Evolutionary conservation across 1,140 invertebrate genomes (phyloP).

Genomic region (Nephila pilipes): DNA sequence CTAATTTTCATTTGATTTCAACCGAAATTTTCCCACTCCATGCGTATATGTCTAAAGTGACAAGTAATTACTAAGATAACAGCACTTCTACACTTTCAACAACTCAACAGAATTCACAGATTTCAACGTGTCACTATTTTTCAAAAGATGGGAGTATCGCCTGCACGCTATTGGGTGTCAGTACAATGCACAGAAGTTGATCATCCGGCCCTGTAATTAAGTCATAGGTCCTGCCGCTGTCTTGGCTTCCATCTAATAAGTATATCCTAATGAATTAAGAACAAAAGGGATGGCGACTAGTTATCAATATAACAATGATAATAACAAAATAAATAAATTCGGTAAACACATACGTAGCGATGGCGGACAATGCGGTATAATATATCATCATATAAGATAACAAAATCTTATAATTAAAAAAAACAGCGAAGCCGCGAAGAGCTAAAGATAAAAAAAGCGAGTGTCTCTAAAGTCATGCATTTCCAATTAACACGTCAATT

Average conservation of each 20-base stretch:
- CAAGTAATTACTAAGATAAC: constrained; percentile 25
- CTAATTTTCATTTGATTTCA: background rate
- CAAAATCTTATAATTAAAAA: constrained; percentile 61
- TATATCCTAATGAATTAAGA: constrained; percentile 28
- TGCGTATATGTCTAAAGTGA: background rate
- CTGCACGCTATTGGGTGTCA: constrained; percentile 11
- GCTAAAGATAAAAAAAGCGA: background rate
- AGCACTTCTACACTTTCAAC: background rate
- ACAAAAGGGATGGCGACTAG: background rate
- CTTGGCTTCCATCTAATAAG: background rate
- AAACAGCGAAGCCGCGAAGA: background rate
- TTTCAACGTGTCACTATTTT: background rate
- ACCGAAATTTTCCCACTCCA: background rate
- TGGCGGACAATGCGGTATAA: constrained; percentile 57
- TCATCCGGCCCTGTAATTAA: constrained; percentile 30
- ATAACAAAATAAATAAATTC: background rate
- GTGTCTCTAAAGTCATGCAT: constrained; percentile 41
- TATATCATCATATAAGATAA: constrained; percentile 67
- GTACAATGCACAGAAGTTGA: constrained; percentile 13
- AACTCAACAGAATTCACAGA: background rate
- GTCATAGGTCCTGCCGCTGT: background rate
- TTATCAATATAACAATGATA: constrained; percentile 13
- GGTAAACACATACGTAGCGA: constrained; percentile 16
- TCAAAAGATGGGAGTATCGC: background rate
- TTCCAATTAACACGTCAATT: constrained; percentile 72